A percentile compares a stretch with the other conserved stretches of the same genome.
Conservation (phyloP, 2,888 invertebrate species). For the Melanophora roralis region DNA sequence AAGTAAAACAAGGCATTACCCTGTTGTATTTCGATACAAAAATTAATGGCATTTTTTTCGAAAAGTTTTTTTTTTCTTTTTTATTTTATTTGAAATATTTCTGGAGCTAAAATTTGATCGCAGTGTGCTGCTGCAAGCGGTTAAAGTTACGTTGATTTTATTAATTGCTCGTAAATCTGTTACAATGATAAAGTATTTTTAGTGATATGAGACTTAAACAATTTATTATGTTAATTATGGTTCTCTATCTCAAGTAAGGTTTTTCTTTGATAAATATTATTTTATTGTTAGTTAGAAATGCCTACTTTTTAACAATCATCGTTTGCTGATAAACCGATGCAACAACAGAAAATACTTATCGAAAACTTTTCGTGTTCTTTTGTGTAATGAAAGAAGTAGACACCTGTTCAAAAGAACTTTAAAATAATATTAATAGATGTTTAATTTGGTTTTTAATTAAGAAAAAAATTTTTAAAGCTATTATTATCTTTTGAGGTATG, state of each 20-base stretch:
- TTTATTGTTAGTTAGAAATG: constrained; percentile 37
- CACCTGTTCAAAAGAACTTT: constrained; percentile 38
- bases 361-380: not conserved
- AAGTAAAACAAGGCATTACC: not conserved
- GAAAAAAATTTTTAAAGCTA: not conserved
- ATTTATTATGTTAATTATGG: constrained; percentile 55
- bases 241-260: not conserved
- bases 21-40: constrained; percentile 26
- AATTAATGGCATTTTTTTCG: constrained; percentile 56
- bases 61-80: constrained; percentile 37
- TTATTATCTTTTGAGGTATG: too few species aligned
- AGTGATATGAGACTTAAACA: constrained; percentile 32
- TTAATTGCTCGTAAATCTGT: constrained; percentile 59
- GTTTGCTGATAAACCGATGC: constrained; percentile 2
- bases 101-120: constrained; percentile 13
- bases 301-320: not conserved
- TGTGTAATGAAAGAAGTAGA: not conserved
- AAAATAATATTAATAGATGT: not conserved
- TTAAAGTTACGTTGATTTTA: constrained; percentile 40
- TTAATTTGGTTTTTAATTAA: constrained; percentile 1
- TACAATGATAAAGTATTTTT: constrained; percentile 54
- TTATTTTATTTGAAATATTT: constrained; percentile 3
- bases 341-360: not conserved
- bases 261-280: constrained; percentile 31
- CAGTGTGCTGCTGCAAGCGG: constrained; percentile 15